Conservation (phyloP, 2,113 vertebrate genomes). For the Chroicocephalus ridibundus region DNA sequence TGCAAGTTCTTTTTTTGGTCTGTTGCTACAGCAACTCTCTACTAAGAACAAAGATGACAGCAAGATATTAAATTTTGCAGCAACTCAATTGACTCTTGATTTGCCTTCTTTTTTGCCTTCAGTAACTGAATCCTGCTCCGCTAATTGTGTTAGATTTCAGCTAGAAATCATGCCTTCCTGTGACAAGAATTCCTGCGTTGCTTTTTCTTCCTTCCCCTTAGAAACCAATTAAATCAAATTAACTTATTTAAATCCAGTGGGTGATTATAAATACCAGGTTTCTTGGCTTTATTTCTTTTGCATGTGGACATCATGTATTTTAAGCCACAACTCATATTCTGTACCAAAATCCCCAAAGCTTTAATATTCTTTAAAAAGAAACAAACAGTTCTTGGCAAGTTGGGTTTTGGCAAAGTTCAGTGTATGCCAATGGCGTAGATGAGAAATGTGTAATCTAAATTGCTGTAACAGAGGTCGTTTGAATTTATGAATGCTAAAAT, state of each 20-base stretch:
- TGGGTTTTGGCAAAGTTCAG: background rate
- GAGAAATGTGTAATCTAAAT: background rate
- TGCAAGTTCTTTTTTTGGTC: conserved; percentile 60
- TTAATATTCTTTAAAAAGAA: background rate
- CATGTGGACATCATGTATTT: background rate
- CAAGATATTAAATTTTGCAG: conserved; percentile 69
- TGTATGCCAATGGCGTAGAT: background rate
- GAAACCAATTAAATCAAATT: conserved; percentile 30
- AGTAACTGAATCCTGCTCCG: conserved; percentile 27
- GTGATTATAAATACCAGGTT: background rate
- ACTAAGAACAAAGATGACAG: conserved; percentile 69
- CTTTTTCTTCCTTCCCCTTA: conserved; percentile 17
- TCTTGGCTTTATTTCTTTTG: background rate
- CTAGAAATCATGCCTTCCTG: conserved; percentile 34
- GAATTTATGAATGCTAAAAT: background rate
- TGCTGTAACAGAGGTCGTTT: background rate
- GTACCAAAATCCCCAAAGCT: background rate
- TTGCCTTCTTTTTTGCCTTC: conserved; percentile 39
- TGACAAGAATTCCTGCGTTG: conserved; percentile 13
- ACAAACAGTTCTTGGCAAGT: background rate
- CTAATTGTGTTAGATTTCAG: conserved; percentile 59
- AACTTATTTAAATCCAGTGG: background rate
- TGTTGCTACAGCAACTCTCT: conserved; percentile 72
- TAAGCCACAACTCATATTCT: background rate
- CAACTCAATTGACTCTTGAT: conserved; percentile 65